Conservation (phyloP, 2,113 vertebrate genomes). For the Alethe diademata region DNA sequence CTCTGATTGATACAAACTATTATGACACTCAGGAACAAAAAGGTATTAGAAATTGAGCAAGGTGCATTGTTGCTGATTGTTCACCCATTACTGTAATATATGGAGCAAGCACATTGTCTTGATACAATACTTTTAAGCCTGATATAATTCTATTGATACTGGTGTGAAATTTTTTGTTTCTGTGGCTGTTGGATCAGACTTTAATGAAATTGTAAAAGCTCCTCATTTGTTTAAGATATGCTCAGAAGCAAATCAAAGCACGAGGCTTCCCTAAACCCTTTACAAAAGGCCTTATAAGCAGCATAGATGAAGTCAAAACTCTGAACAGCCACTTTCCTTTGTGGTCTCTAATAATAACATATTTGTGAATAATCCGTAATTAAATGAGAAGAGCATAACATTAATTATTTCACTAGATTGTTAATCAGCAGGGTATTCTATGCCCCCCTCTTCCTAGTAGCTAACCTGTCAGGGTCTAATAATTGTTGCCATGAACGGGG, state of each 20-base stretch:
- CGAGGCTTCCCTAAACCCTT: not conserved
- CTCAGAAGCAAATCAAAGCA: not conserved
- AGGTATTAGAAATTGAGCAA: not conserved
- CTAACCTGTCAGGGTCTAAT: slow-evolving; percentile 78
- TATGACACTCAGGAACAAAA: not conserved
- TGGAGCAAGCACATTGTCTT: fast-evolving
- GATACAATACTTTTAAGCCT: not conserved
- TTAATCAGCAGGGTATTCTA: slow-evolving; percentile 78
- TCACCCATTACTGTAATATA: not conserved
- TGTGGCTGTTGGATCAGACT: not conserved
- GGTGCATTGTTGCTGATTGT: not conserved
- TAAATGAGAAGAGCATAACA: slow-evolving; percentile 77
- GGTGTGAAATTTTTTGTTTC: not conserved
- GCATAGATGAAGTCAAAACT: not conserved
- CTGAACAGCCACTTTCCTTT: slow-evolving; percentile 51
- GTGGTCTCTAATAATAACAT: slow-evolving; percentile 68
- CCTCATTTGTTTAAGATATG: not conserved
- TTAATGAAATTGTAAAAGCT: not conserved
- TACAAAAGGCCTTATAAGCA: not conserved
- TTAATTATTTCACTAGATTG: slow-evolving; percentile 80
- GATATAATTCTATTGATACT: not conserved
- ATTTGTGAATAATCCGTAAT: slow-evolving; percentile 79
- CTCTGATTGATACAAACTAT: not conserved
- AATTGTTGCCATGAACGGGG: slow-evolving; percentile 74
- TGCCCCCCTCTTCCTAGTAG: slow-evolving; percentile 45